Evolutionary conservation across 2,797 vertebrate species (phyloP).

Genomic region (Philypnodon macrostomus): DNA sequence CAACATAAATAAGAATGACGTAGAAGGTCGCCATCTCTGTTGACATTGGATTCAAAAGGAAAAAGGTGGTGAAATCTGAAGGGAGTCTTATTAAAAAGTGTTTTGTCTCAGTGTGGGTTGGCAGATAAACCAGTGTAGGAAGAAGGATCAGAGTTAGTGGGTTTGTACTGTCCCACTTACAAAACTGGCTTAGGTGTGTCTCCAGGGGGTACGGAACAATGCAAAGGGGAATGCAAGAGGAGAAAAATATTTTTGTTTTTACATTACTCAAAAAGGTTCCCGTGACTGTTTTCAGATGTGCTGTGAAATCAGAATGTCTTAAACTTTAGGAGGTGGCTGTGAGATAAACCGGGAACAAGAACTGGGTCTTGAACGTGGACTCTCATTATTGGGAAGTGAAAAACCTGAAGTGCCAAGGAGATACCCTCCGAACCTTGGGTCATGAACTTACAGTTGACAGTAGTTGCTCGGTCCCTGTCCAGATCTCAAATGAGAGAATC

Average conservation of each 20-base stretch:
- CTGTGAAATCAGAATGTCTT: neutral
- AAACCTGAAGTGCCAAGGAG: too few species aligned
- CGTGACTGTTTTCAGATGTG: neutral
- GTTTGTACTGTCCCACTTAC: slow-evolving; percentile 16
- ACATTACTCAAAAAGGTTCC: neutral
- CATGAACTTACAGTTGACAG: too few species aligned
- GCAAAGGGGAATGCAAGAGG: neutral
- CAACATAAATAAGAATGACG: neutral
- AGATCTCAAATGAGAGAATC: too few species aligned
- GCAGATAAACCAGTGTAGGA: slow-evolving; percentile 18
- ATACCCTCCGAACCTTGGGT: too few species aligned
- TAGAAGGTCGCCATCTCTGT: neutral
- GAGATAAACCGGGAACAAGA: neutral
- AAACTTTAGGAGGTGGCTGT: neutral
- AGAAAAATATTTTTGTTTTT: slow-evolving; percentile 5
- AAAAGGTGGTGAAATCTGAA: slow-evolving; percentile 1
- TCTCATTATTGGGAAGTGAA: too few species aligned
- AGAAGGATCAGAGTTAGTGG: slow-evolving; percentile 12
- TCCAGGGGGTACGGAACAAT: slow-evolving; percentile 10
- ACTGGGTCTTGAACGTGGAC: neutral
- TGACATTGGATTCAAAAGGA: neutral
- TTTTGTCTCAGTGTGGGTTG: neutral
- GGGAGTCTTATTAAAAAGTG: slow-evolving; percentile 14
- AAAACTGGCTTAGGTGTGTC: slow-evolving; percentile 4
- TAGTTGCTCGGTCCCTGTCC: too few species aligned